phyloP scores from a whole-genome alignment of 2,797 vertebrate genomes.

The Balearica regulorum region DNA sequence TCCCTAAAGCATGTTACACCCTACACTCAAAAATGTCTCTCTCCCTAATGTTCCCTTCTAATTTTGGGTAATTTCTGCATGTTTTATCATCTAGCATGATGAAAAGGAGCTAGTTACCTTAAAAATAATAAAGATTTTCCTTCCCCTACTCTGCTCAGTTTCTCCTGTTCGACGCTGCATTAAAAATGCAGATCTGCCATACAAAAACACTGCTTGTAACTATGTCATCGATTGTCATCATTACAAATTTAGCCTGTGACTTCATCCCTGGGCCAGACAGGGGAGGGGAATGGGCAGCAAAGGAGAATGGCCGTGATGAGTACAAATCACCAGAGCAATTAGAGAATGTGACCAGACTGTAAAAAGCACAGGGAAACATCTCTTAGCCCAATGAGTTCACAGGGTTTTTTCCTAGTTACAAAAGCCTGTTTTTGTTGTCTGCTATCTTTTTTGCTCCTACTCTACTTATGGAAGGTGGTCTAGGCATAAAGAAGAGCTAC shows the following conservation, averaged over 20 bases:
- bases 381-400: background rate
- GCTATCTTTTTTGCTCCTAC: background rate
- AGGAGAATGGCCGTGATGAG: conserved; percentile 50
- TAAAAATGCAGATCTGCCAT: background rate
- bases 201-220: background rate
- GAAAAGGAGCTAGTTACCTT: background rate
- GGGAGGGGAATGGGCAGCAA: background rate
- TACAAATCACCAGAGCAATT: conserved; percentile 38
- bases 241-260: conserved; percentile 32
- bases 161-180: background rate
- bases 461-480: background rate
- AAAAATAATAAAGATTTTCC: background rate
- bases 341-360: conserved; percentile 10
- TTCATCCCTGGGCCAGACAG: conserved; percentile 39
- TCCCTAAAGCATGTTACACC: background rate
- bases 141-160: background rate
- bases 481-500: background rate
- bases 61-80: background rate
- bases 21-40: background rate
- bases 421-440: background rate
- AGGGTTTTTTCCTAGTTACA: background rate
- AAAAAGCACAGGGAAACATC: background rate
- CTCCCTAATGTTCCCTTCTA: background rate
- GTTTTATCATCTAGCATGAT: background rate
- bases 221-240: conserved; percentile 17